Evolutionary conservation across 2,797 vertebrate species (phyloP).

Genomic region (Oreochromis mossambicus): DNA sequence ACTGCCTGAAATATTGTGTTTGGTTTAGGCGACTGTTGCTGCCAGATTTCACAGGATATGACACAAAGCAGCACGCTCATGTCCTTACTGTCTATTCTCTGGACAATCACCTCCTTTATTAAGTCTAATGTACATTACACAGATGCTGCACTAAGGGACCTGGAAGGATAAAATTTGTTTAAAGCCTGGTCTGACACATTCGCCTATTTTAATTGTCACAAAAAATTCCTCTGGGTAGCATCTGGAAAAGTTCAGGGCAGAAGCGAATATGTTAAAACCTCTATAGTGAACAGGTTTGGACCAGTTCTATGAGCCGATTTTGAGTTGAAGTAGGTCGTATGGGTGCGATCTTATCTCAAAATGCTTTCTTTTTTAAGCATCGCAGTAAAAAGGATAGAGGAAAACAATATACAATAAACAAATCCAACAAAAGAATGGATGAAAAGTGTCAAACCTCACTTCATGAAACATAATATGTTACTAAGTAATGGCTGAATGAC

Average conservation of each 20-base stretch:
- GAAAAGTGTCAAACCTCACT: background rate
- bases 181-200: background rate
- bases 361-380: background rate
- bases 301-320: background rate
- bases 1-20: background rate
- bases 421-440: background rate
- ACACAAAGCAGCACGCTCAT: background rate
- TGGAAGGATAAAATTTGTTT: background rate
- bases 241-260: background rate
- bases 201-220: background rate
- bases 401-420: background rate
- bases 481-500: slow-evolving; percentile 3
- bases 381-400: background rate
- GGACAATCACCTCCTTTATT: background rate
- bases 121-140: background rate
- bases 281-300: background rate
- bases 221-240: background rate
- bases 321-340: background rate
- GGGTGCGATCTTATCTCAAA: background rate
- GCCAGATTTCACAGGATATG: background rate
- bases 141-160: background rate
- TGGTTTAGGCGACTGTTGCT: background rate
- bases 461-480: slow-evolving; percentile 28
- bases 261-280: background rate
- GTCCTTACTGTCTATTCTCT: background rate